Base-by-base conservation (phyloP, 2,113 vertebrate species). In the Mohoua ochrocephala region DNA sequence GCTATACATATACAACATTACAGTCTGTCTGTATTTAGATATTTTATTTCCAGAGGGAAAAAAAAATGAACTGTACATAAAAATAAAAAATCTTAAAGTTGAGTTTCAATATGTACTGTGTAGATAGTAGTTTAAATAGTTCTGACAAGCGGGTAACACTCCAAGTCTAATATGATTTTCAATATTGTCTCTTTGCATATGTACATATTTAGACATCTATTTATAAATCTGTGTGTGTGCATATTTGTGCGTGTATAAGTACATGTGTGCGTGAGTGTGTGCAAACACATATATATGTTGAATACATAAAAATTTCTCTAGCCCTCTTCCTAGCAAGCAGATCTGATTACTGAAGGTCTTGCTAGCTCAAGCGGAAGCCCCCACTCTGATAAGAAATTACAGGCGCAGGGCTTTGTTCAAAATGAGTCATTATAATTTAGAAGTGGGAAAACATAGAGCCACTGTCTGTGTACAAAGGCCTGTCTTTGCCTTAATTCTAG, bases 41-140 rank as follows among this genome's bases (percentile, higher is more conserved):
- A 98, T 98, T 99, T 99, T 99, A 98, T 98, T 99, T 98, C 98
- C 98, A 98, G 98, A 98, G 94, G 18, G n/a, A n/a, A 35, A 97
- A 94, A 94, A 95, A 86, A 97, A 98, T 96, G 95, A 98, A 95
- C 97, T 99, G 98, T 99, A 99, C 91, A 99, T 98, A 99, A 97
- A 97, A 99, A 99, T 99, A 99, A 99, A 96, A 98, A 98, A 97
- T 98, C 98, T 98, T 98, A 98, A 98, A 97, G 98, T 99, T 98
- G 98, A 98, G 97, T 98, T 98, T 98, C 98, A 98, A 93, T 97
- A 97, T 98, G 95, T 97, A 87, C 90, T 97, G 97, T 97, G 97
- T 98, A 98, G 94, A 98, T 84, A 95, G 86, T 97, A 97, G 97
- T 97, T 98, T 97, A 96, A 98, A 90, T 90, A 94, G 50, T 92